phyloP scores from a whole-genome alignment of 2,888 invertebrate genomes.

The Merodon equestris region DNA sequence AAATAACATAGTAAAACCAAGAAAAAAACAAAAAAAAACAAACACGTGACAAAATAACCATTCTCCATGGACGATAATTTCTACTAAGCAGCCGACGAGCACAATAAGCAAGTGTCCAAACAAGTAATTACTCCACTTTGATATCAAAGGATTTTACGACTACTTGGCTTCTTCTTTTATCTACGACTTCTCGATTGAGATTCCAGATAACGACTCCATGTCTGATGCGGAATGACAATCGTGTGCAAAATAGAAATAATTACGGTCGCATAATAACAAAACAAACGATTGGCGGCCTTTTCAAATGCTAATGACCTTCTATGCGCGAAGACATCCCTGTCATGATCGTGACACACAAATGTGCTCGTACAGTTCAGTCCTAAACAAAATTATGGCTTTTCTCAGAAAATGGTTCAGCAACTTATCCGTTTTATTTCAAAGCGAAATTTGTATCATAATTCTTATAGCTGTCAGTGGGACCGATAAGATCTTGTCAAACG shows the following conservation, averaged over 20 bases:
- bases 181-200: constrained; percentile 27
- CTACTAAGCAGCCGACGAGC: constrained; percentile 25
- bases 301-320: constrained; percentile 54
- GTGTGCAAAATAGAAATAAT: constrained; percentile 30
- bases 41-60: constrained; percentile 47
- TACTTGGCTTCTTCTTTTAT: constrained; percentile 2
- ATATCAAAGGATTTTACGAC: constrained; percentile 15
- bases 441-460: constrained; percentile 7
- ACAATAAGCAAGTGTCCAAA: not conserved
- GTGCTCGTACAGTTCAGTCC: too few relatives aligned
- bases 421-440: constrained; percentile 31
- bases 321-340: not conserved
- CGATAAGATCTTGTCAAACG: constrained; percentile 29
- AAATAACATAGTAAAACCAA: constrained; percentile 25
- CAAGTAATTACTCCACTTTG: constrained; percentile 47
- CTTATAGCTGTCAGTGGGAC: constrained; percentile 21
- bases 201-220: constrained; percentile 34
- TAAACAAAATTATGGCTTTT: constrained; percentile 27
- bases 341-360: not conserved
- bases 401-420: constrained; percentile 30
- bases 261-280: constrained; percentile 16
- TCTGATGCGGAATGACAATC: constrained; percentile 40
- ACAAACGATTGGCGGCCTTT: constrained; percentile 34
- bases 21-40: constrained; percentile 15
- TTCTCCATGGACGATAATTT: constrained; percentile 7